Conservation (phyloP, 2,888 invertebrate genomes). For the Eupeodes luniger region DNA sequence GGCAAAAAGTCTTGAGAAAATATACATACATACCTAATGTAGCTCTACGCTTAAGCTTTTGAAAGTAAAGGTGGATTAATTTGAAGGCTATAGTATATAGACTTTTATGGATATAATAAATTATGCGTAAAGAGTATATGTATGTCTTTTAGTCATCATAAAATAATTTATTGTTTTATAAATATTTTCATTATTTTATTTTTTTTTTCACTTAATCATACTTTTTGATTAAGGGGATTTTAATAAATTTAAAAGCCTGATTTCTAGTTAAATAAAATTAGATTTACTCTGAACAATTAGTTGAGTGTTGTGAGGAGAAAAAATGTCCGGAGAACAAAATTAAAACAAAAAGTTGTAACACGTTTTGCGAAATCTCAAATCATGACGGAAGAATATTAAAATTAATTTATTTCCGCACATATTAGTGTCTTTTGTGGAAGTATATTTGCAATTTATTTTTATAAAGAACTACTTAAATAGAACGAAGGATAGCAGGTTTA, state of each 20-base stretch:
- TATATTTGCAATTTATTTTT: not conserved
- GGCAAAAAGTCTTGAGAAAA: slow-evolving; percentile 6
- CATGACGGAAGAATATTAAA: slow-evolving; percentile 40
- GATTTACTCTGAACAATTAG: slow-evolving; percentile 3
- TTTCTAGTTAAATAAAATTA: not conserved
- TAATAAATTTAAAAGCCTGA: not conserved
- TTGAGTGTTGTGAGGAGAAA: not conserved
- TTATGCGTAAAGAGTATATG: not conserved
- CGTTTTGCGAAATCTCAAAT: not conserved
- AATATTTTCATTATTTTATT: not conserved
- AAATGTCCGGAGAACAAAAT: slow-evolving; percentile 15
- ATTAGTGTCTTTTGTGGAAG: slow-evolving; percentile 15
- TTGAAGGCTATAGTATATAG: slow-evolving; percentile 7
- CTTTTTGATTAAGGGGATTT: slow-evolving; percentile 8
- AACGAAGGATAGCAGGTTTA: not conserved
- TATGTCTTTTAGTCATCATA: not conserved
- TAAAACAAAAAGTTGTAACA: not conserved
- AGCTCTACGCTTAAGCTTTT: not conserved
- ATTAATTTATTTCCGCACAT: slow-evolving; percentile 22
- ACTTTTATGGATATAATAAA: not conserved
- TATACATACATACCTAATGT: not conserved
- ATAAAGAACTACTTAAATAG: not conserved
- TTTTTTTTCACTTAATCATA: not conserved
- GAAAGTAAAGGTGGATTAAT: slow-evolving; percentile 27
- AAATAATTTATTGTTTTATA: not conserved